Conservation (phyloP, 2,888 invertebrate species). For the Caenorhabditis becei region DNA sequence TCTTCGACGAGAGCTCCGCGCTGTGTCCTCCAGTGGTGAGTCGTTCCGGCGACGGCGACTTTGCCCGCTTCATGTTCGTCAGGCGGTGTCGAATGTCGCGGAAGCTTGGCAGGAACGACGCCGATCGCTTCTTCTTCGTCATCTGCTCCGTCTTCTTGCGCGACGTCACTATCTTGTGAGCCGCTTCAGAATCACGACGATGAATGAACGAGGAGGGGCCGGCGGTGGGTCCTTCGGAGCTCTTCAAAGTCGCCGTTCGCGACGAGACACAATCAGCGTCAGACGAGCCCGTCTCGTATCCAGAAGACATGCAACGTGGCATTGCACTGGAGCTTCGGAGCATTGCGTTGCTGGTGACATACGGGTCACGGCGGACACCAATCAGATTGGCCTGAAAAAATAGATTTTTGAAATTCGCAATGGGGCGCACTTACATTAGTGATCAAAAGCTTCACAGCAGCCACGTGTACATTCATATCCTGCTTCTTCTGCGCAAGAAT, state of each 20-base stretch:
- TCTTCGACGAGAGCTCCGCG: background rate
- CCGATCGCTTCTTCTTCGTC: conserved; percentile 47
- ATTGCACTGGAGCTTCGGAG: conserved; percentile 53
- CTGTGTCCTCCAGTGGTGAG: conserved; percentile 22
- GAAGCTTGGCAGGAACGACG: conserved; percentile 57
- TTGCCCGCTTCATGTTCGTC: conserved; percentile 41
- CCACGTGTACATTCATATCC: conserved; percentile 52
- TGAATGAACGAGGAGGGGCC: conserved; percentile 8
- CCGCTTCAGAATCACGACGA: conserved; percentile 51
- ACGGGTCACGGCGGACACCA: conserved; percentile 44
- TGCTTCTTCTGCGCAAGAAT: conserved; percentile 57
- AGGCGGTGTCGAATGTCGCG: conserved; percentile 42
- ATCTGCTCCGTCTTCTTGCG: conserved; percentile 24
- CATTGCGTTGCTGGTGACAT: conserved; percentile 45
- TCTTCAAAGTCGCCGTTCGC: conserved; percentile 13
- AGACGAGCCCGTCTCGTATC: conserved; percentile 48
- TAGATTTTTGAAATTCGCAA: background rate
- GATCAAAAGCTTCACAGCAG: conserved; percentile 57
- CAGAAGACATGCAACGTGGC: conserved; percentile 51
- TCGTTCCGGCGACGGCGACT: conserved; percentile 49
- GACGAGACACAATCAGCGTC: conserved; percentile 25
- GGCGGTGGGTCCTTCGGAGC: background rate
- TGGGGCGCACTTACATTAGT: conserved; percentile 41
- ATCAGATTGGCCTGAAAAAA: conserved; percentile 57
- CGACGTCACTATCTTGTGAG: conserved; percentile 46